These are phyloP conservation scores for Cistogaster globosa DNA, from an alignment of 2,888 invertebrate genomes.

Conservation along the genomic window DNA sequence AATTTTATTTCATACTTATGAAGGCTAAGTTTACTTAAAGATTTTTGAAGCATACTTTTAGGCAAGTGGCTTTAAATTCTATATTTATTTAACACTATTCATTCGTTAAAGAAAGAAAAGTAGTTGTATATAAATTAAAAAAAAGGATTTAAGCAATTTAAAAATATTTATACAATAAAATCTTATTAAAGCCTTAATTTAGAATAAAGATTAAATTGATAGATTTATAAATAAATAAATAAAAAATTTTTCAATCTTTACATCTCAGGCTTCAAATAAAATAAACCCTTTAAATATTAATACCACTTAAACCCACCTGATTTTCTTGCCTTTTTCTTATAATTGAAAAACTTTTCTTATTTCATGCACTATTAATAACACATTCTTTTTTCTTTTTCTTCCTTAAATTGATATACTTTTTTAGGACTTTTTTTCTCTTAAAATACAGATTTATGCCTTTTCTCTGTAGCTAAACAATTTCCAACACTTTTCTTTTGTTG, in stretches of 20 bases:
- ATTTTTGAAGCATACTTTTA: conserved; percentile 54
- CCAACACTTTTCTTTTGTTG: conserved; percentile 10
- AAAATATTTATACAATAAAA: too few relatives aligned
- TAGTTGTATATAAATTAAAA: background rate
- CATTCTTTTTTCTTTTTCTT: conserved; percentile 11
- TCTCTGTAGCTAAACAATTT: conserved; percentile 11
- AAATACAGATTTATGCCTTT: conserved; percentile 11
- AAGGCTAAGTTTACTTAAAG: conserved; percentile 36
- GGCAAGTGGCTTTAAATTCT: conserved; percentile 13
- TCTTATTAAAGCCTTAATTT: background rate
- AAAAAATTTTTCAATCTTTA: background rate
- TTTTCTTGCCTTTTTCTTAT: background rate
- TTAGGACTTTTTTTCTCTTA: conserved; percentile 3
- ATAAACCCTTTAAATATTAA: background rate
- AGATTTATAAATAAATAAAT: background rate
- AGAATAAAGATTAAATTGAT: background rate
- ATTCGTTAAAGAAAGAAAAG: background rate
- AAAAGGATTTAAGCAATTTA: background rate
- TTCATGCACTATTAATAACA: conserved; percentile 47
- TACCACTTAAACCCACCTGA: background rate
- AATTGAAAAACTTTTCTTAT: conserved; percentile 41
- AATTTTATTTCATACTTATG: background rate
- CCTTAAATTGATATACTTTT: conserved; percentile 16
- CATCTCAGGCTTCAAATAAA: background rate
- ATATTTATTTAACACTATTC: background rate